Evolutionary conservation across 1,140 invertebrate species (phyloP).

Genomic region (Polyergus mexicanus): DNA sequence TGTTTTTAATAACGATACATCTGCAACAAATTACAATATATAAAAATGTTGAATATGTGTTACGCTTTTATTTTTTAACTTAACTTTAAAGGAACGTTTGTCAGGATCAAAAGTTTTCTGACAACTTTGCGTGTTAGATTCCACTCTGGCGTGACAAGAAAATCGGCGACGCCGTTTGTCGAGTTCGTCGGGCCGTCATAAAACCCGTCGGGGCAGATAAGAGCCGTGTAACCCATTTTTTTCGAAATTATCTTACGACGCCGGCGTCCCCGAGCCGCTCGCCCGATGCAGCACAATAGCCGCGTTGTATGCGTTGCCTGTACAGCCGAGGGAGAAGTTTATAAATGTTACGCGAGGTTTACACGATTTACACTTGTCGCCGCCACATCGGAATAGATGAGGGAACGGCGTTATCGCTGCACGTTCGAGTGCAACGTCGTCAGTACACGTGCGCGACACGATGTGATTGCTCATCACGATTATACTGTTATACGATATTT

Average conservation of each 20-base stretch:
- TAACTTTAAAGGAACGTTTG: slow-evolving; percentile 4
- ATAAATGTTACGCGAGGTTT: slow-evolving; percentile 46
- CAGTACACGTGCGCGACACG: slow-evolving; percentile 24
- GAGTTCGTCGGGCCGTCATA: slow-evolving; percentile 4
- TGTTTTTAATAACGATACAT: slow-evolving; percentile 3
- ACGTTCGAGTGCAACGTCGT: neutral
- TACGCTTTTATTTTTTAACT: neutral
- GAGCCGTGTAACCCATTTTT: slow-evolving; percentile 65
- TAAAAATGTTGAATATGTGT: neutral
- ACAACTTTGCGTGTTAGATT: slow-evolving; percentile 11
- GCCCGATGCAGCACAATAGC: slow-evolving; percentile 54
- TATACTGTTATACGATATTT: slow-evolving; percentile 38
- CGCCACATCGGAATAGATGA: slow-evolving; percentile 16
- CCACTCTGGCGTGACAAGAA: neutral
- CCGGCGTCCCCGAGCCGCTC: slow-evolving; percentile 27
- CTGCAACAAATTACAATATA: neutral
- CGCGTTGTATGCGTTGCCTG: slow-evolving; percentile 52
- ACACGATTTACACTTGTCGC: slow-evolving; percentile 13
- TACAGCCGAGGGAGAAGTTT: slow-evolving; percentile 33
- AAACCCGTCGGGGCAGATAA: slow-evolving; percentile 54
- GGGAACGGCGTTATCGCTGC: slow-evolving; percentile 24
- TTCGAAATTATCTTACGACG: slow-evolving; percentile 62
- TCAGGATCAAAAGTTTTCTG: slow-evolving; percentile 4
- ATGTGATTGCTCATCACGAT: slow-evolving; percentile 5
- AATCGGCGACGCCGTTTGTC: slow-evolving; percentile 22